Conservation (phyloP, 1,140 invertebrate genomes). For the Planococcus citri region DNA sequence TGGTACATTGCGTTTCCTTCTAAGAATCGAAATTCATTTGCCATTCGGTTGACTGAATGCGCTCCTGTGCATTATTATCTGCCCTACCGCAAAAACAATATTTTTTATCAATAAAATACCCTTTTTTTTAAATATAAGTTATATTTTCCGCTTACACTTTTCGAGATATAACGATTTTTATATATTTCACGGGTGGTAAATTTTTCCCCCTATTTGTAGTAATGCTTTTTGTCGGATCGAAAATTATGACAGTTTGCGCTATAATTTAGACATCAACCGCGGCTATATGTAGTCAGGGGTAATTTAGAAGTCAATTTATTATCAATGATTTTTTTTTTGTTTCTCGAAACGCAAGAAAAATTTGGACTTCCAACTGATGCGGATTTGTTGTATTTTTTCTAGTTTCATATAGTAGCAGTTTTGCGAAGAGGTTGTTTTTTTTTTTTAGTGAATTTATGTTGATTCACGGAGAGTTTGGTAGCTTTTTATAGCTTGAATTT, state of each 20-base stretch:
- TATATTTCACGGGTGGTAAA: conserved; percentile 20
- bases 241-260: conserved; percentile 17
- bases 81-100: conserved; percentile 19
- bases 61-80: conserved; percentile 11
- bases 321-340: not conserved
- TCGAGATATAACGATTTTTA: conserved; percentile 18
- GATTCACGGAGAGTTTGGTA: too few relatives aligned
- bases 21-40: not conserved
- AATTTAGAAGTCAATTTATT: conserved; percentile 19
- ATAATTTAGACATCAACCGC: conserved; percentile 16
- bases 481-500: too few relatives aligned
- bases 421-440: not conserved
- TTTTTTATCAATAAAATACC: conserved; percentile 21
- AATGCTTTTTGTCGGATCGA: conserved; percentile 9
- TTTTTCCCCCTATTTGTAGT: conserved; percentile 19
- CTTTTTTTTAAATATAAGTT: conserved; percentile 18
- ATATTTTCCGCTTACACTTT: conserved; percentile 19
- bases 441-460: too few relatives aligned
- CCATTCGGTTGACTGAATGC: conserved; percentile 12
- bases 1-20: too few relatives aligned
- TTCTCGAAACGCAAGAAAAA: not conserved
- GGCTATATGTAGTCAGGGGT: not conserved
- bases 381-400: not conserved
- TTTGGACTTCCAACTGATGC: not conserved
- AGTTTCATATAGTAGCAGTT: too few relatives aligned